Base-by-base conservation (phyloP, 2,888 invertebrate genomes). In the Morinoia aosen region DNA sequence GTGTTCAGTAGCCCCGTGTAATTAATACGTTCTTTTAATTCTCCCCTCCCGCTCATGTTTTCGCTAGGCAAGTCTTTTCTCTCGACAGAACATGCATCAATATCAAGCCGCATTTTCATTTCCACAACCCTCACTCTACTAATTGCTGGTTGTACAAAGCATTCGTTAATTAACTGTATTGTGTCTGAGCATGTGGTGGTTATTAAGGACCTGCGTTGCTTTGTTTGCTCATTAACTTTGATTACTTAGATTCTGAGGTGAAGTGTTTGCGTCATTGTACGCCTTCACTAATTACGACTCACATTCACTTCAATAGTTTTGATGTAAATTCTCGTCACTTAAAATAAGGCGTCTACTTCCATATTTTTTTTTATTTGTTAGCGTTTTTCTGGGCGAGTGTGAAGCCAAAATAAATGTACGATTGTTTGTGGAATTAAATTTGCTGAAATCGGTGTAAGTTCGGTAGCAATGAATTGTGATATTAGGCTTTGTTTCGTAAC, bases 121-220 rank as follows among this genome's bases (percentile, higher is more conserved):
- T 76, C 76, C 76, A 33, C 25, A 3, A 33, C 76, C 76, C 76
- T 76, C 76, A 33, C 33, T 33, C 76, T 48, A 48, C 48, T 76
- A 76, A 76, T 76, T 76, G 76, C 76, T 76, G 25, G 76, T 76
- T 8, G 25, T 76, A 76, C 76, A 76, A 76, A 76, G 76, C 76
- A 76, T 76, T 76, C 76, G 76, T 76, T 76, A 76, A 76, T 76
- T 76, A 76, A 76, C 25, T 76, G 76, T 76, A 76, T 76, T 76
- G 76, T 76, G 76, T 76, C 12, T 76, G 25, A 76, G 33, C 19
- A 33, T 33, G 76, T 33, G 33, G 76, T 76, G 25, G 76, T 76
- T 76, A 76, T 76, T 76, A 76, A 76, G 76, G 76, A 76, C 76
- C 76, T 33, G 76, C 76, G 76, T 76, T 10, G 19, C 76, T 76